Evolutionary conservation across 2,888 invertebrate species (phyloP).

Genomic region (Nezara viridula): DNA sequence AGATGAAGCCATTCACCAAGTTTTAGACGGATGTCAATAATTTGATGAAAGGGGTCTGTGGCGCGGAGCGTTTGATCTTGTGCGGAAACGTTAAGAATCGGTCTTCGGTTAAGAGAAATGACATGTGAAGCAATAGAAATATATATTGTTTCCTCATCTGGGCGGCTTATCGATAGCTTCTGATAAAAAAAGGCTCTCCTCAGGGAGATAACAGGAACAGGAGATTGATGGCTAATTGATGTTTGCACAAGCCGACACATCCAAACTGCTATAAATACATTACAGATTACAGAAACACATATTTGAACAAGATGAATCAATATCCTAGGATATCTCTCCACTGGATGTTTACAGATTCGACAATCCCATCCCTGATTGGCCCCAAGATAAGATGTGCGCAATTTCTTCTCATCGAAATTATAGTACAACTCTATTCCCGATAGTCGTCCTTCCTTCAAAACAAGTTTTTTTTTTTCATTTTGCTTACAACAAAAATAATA

Average conservation of each 20-base stretch:
- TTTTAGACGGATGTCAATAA: too few relatives aligned
- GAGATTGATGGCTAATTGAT: constrained; percentile 48
- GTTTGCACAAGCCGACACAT: constrained; percentile 44
- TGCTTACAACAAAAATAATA: background rate
- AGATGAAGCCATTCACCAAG: too few relatives aligned
- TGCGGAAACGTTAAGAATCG: too few relatives aligned
- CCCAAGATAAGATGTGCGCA: constrained; percentile 21
- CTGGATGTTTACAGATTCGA: constrained; percentile 12
- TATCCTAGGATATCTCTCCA: constrained; percentile 16
- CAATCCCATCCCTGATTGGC: background rate
- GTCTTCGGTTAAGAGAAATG: background rate
- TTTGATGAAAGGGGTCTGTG: too few relatives aligned
- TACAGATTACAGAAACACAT: constrained; percentile 36
- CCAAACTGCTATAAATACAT: constrained; percentile 47
- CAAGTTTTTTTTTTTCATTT: background rate
- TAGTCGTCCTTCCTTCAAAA: background rate
- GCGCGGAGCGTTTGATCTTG: too few relatives aligned
- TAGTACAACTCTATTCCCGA: background rate
- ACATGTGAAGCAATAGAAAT: background rate
- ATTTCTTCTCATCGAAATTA: background rate
- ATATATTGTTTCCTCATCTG: constrained; percentile 5
- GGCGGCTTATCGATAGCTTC: background rate
- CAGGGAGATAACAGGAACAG: background rate
- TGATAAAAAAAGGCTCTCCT: constrained; percentile 34
- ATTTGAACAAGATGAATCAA: constrained; percentile 51